Conservation (phyloP, 2,113 vertebrate species). For the Haliaeetus leucogaster region DNA sequence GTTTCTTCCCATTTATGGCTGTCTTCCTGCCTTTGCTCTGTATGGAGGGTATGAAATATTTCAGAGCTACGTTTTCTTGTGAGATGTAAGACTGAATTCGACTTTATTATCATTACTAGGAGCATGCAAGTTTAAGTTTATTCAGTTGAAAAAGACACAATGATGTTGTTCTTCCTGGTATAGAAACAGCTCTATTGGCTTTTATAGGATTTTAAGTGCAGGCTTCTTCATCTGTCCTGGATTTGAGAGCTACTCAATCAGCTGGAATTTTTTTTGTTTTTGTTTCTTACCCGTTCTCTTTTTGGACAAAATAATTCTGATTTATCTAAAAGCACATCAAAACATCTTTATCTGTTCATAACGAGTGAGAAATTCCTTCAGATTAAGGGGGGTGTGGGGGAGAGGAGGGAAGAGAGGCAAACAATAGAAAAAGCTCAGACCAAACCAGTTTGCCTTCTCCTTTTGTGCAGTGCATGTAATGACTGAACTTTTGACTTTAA, state of each 20-base stretch:
- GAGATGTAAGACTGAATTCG: slow-evolving; percentile 22
- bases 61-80: background rate
- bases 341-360: background rate
- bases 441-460: background rate
- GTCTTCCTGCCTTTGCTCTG: background rate
- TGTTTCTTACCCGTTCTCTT: background rate
- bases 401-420: background rate
- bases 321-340: background rate
- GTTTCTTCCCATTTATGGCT: background rate
- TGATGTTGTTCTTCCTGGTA: background rate
- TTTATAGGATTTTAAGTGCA: slow-evolving; percentile 31
- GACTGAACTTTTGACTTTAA: slow-evolving; percentile 33
- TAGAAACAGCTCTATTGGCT: background rate
- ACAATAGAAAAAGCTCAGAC: slow-evolving; percentile 11
- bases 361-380: slow-evolving; percentile 34
- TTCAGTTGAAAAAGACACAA: slow-evolving; percentile 23
- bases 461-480: background rate
- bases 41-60: slow-evolving; percentile 2
- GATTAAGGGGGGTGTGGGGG: background rate
- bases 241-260: slow-evolving; percentile 30
- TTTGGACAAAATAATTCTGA: background rate
- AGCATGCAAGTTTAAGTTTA: slow-evolving; percentile 30
- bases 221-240: slow-evolving; percentile 16
- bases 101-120: slow-evolving; percentile 10
- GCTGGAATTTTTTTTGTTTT: background rate